Evolutionary conservation across 2,113 vertebrate species (phyloP), one percentile per base, ranked within the genome.

Genomic region (Illadopsis cleaveri): DNA sequence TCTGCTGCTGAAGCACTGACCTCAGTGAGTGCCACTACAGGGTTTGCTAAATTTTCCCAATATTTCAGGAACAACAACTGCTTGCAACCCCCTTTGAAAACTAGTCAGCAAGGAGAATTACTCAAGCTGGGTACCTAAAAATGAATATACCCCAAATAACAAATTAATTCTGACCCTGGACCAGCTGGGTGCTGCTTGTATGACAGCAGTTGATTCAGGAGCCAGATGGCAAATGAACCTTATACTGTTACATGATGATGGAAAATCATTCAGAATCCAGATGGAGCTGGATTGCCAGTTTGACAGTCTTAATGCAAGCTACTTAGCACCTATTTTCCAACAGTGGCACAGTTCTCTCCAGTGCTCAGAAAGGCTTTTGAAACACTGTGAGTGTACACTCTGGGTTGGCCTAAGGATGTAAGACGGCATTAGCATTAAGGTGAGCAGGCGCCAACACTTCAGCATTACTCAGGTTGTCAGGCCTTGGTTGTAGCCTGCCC

Each of bases 201-300:
- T 71, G 93, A 95, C 96, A 94, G 96, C 80, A 96, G 94, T 77
- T 86, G 80, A 86, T 97, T 95, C 76, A 81, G 69, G 5, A 95
- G 91, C 86, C 96, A 97, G 94, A 97, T 97, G 95, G 96, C 80
- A 92, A 96, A 95, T 95, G 95, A 93, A 95, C 95, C 80, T 94
- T 96, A 92, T 84, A 95, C 93, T 84, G 93, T 95, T 96, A 94
- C 82, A 91, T 51, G 91, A 94, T 81, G 89, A 95, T 93, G 56
- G 80, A 84, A 96, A 96, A 93, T 93, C 82, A 92, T 92, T 95
- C 51, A 81, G 76, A 60, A 89, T 94, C 94, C 96, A 97, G 96
- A 97, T 96, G 95, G 95, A 97, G 80, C 86, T 91, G 83, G 89
- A 96, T 86, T 95, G 94, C 95, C 93, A 95, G 89, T 93, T 94